Base-by-base conservation (phyloP, 2,797 vertebrate genomes). In the Sebastes minor region DNA sequence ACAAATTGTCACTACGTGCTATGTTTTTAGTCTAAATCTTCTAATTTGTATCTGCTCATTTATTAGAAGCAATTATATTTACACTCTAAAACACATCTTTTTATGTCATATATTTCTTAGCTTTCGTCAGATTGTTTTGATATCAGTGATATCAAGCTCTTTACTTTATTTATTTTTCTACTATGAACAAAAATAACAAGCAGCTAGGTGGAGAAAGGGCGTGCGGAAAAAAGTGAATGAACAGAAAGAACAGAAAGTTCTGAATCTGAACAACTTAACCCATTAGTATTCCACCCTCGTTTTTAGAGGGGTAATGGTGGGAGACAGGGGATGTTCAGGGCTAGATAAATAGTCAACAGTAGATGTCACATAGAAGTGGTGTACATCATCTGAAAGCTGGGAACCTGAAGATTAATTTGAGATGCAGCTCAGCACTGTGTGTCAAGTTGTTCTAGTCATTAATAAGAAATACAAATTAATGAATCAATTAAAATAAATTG, bases 21-120 rank as follows among this genome's bases (percentile, higher is more conserved):
- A 1, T 1, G 0, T 49, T 55, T 28, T 28, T 9, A 46, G 27
- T 68, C 11, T 11, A 61, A 66, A 20, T 62, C 53, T 28, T 32
- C 42, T 2, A 18, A 12, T 73, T 35, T 66, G 13, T 67, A 23
- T 14, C 27, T 16, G 12, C 5, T 49, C 1, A n/a, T 32, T 52
- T 71, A 53, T 65, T 32, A 56, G n/a, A 57, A 8, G 23, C 52
- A 56, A 69, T 74, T 78, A 42, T 53, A 76, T 71, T 78, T 57
- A 14, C 52, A 68, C 27, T 53, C 1, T 16, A 1, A 1, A 4
- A 4, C 25, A 55, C 12, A 14, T 61, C 2, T 67, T 42, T 56
- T 64, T 77, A 56, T 68, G 33, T 61, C 25, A 28, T 60, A 8
- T 0, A 57, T 30, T 20, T 46, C 27, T 53, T 18, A 12, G n/a